Evolutionary conservation across 1,140 invertebrate species (phyloP), one percentile per base, ranked within the genome.

Genomic region (Coelopa frigida): DNA sequence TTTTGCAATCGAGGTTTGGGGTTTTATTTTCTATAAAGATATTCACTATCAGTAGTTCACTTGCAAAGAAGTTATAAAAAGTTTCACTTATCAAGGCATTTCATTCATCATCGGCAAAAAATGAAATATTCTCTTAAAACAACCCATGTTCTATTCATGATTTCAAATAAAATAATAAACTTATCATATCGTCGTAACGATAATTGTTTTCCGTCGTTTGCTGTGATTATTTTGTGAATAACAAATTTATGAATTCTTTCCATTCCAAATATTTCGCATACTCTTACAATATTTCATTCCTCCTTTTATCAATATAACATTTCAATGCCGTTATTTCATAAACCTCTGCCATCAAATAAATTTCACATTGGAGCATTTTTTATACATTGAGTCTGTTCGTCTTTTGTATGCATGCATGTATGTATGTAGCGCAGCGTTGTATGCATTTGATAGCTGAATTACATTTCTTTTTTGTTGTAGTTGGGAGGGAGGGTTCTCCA

Each of bases 131-230:
- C n/a, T n/a, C 6, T 7, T 35, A 6, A 35, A 15, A 35, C 33
- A 35, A 35, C 33, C n/a, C 6, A 35, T 15, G 33, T 35, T 35
- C 18, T 6, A 7, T 35, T 35, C 18, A 15, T 35, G 18, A 35
- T 15, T 35, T 35, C n/a, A 35, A 7, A 15, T 35, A 15, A 35
- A 35, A 35, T 6, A 29, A 29, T 29, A 29, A 8, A 29, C 29
- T 29, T 18, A 43, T 43, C 22, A 46, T 46, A 29, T 27, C 44
- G 44, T 46, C 33, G 35, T 37, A 46, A 46, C 44, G 44, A 46
- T 38, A 38, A 38, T 38, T 38, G 33, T 46, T 44, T 35, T n/a
- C 24, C 31, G 10, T 29, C 23, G 22, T 31, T 36, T 38, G n/a
- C 12, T 39, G 5, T 22, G 11, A 22, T 20, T 12, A 18, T 22